A percentile compares a stretch with the other conserved stretches of the same genome.
Evolutionary conservation across 53 echinoderm and acorn worm genomes (phyloP).

Genomic region (Echinarachnius parma): DNA sequence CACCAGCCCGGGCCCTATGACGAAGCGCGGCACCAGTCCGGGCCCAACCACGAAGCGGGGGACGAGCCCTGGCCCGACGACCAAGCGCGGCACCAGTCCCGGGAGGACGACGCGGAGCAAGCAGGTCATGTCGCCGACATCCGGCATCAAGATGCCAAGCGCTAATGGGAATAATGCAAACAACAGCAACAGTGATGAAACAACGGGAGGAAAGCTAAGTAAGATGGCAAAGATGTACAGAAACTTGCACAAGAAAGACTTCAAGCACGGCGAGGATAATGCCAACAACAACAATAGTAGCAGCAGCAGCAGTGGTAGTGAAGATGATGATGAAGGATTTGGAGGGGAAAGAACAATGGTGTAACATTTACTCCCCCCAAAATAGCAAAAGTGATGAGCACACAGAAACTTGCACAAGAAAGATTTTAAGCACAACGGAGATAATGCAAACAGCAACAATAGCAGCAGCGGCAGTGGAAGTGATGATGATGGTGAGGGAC

Average conservation of each 20-base stretch:
- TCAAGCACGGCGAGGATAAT: slow-evolving; percentile 27
- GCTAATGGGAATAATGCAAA: slow-evolving; percentile 5
- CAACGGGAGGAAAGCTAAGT: slow-evolving; percentile 18
- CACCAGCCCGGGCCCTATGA: slow-evolving; percentile 15
- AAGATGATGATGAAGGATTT: no score
- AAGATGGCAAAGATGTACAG: slow-evolving; percentile 49
- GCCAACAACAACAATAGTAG: slow-evolving; percentile 35
- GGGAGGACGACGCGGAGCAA: slow-evolving; percentile 24
- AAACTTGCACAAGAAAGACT: slow-evolving; percentile 42
- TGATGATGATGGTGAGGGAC: no score
- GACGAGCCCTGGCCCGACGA: slow-evolving; percentile 15
- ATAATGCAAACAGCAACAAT: slow-evolving; percentile 42
- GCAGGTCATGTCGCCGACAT: slow-evolving; percentile 12
- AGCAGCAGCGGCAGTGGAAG: no score
- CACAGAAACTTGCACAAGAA: slow-evolving; percentile 38
- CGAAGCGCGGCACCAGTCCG: slow-evolving; percentile 17
- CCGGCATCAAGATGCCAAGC: slow-evolving; percentile 22
- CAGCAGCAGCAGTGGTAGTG: no score
- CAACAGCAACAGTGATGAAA: slow-evolving; percentile 30
- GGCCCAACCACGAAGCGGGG: slow-evolving; percentile 9
- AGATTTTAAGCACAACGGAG: slow-evolving; percentile 22
- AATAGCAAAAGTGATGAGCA: slow-evolving; percentile 28
- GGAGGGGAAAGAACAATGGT: no score
- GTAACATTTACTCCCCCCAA: no score
- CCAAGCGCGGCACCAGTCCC: slow-evolving; percentile 12